Base-by-base conservation (phyloP, 2,888 invertebrate species). In the Drosophila anomalipes region DNA sequence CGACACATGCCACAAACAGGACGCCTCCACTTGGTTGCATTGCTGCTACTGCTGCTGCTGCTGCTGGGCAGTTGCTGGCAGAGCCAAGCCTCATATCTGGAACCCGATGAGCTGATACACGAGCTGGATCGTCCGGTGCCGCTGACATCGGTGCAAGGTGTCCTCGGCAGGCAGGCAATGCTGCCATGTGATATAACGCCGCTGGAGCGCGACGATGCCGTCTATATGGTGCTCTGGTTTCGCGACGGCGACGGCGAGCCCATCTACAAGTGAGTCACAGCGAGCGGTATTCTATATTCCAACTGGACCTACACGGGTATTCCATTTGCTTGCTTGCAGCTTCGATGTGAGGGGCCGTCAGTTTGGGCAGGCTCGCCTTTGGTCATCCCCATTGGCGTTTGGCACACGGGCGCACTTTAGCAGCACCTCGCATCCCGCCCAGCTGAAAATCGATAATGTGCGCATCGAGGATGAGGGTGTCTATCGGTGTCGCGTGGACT, bases 191-290 rank as follows among this genome's bases (percentile, higher is more conserved):
- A 98, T 94, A 97, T 98, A 82, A 95, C 96, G 83, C 96, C 97
- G 12, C 94, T 95, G 79, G 96, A 96, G 89, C 95, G 96, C 64
- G 96, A 97, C 90, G 97, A 97, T 93, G 95, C 96, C 33, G 97
- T 97, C 64, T 96, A 96, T 91, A 97, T 97, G 97, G 97, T 97
- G 81, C 95, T 97, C 44, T 97, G 97, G 97, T 97, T 97, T 94
- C 97, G 97, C 91, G 97, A 97, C 93, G 95, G 96, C 49, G 96
- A 96, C 82, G 96, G 96, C 39, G 97, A 97, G 91, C 97, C 97
- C 33, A 94, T 97, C 76, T 97, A 97, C 94, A 97, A 97, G 97
- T 97, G 93, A 94, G 93, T 83, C n/a, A 5, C 33, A 16, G 28
- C 22, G 22, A 22, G 22, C 10, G 26, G 26, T 26, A 16, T 26